Base-by-base conservation (phyloP, 2,888 invertebrate genomes). In the Ophion ellenae region DNA sequence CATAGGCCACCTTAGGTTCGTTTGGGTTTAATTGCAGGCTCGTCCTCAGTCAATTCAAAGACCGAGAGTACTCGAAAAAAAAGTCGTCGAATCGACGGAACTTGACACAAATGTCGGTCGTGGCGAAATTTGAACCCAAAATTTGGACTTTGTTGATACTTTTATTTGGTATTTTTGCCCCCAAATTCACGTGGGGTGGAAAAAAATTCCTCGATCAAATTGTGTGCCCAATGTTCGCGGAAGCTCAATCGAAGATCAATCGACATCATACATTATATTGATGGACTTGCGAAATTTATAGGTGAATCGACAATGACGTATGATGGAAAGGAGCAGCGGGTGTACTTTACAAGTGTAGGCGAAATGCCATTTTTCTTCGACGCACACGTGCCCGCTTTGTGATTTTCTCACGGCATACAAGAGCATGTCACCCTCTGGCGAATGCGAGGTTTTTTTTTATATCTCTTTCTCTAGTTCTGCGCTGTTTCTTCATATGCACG, bases 321-420 rank as follows among this genome's bases (percentile, higher is more conserved):
- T 17, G 53, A 73, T 73, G 45, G 57, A 73, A 59, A 73, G 5
- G n/a, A 64, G 64, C 28, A 28, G 11, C 28, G 64, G 64, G 28
- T 64, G 64, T 64, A 14, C 14, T 10, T 61, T 61, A 24, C 28
- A 28, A 64, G 64, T 64, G 64, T 61, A 61, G 53, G 53, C 24
- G 28, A 64, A 64, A 28, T 77, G 9, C 32, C 36, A 24, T 77
- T 77, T 77, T 77, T 57, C 20, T 67, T 66, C 57, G 47, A 77
- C 20, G 36, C 40, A 40, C 66, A 74, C 64, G 32, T 24, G 47
- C 32, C 17, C 66, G 14, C 24, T 53, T 69, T n/a, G 57, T 53
- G 76, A 81, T 70, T 76, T 81, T 81, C 81, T 81, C 81, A 81
- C 69, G 74, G 69, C 74, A 75, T 57, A 32, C 57, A 53, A 71